phyloP scores from a whole-genome alignment of 2,113 vertebrate species.

The Oreochromis niloticus region DNA sequence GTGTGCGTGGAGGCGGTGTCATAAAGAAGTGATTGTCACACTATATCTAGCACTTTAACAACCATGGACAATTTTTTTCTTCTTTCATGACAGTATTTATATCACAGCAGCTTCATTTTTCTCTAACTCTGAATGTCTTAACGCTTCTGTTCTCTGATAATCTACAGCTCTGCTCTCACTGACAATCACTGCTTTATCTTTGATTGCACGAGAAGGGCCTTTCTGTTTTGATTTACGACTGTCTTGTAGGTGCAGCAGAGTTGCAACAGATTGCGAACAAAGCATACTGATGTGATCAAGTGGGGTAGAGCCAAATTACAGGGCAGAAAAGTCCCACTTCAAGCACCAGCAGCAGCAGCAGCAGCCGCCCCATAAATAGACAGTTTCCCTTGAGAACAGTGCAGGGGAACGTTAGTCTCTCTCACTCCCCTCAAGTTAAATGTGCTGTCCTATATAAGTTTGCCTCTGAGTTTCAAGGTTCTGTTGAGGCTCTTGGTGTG shows the following conservation, averaged over 20 bases:
- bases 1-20: background rate
- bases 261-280: slow-evolving; percentile 13
- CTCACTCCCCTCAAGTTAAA: slow-evolving; percentile 46
- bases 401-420: slow-evolving; percentile 48
- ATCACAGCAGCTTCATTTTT: background rate
- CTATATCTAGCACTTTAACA: background rate
- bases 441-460: slow-evolving; percentile 69
- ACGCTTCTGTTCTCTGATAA: background rate
- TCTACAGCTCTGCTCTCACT: background rate
- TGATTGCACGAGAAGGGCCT: background rate
- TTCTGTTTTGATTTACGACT: background rate
- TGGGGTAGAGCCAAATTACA: slow-evolving; percentile 33
- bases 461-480: slow-evolving; percentile 8
- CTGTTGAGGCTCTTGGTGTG: background rate
- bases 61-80: background rate
- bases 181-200: background rate
- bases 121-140: background rate
- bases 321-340: slow-evolving; percentile 44
- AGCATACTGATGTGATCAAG: background rate
- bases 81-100: background rate
- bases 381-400: slow-evolving; percentile 63
- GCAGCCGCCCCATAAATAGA: slow-evolving; percentile 70
- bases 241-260: background rate
- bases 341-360: slow-evolving; percentile 44
- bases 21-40: slow-evolving; percentile 42